Conservation (phyloP, 2,797 vertebrate genomes). For the Rhinatrema bivittatum region DNA sequence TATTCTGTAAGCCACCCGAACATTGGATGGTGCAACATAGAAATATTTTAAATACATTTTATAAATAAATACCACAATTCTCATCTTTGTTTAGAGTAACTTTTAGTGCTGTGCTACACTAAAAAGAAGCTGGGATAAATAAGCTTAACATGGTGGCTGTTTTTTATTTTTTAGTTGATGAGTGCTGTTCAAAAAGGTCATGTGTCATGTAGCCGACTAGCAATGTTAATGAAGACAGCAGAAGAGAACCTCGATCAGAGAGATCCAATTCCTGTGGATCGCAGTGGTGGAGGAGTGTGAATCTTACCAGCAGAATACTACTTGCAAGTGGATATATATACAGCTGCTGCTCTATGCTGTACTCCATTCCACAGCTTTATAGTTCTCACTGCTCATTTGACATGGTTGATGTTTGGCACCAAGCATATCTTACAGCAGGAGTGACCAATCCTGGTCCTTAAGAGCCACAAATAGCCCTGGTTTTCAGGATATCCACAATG, state of each 20-base stretch:
- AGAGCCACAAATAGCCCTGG: too few species aligned
- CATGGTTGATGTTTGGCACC: constrained; percentile 1
- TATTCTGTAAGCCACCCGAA: too few species aligned
- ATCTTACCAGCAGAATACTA: neutral
- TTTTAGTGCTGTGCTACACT: too few species aligned
- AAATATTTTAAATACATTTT: too few species aligned
- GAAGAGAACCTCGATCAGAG: constrained; percentile 80
- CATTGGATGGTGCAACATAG: too few species aligned
- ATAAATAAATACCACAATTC: too few species aligned
- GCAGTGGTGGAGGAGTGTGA: constrained; percentile 89
- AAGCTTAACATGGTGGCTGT: too few species aligned
- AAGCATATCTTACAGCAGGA: too few species aligned
- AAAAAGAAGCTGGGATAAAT: too few species aligned
- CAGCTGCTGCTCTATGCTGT: constrained; percentile 16
- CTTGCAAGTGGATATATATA: neutral
- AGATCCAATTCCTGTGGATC: constrained; percentile 78
- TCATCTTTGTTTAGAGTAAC: too few species aligned
- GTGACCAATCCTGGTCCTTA: too few species aligned
- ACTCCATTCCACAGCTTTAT: constrained; percentile 40
- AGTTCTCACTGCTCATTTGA: neutral
- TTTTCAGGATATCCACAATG: too few species aligned
- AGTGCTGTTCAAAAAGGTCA: constrained; percentile 90
- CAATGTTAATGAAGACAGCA: constrained; percentile 84
- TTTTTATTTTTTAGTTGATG: constrained; percentile 74
- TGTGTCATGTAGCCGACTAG: constrained; percentile 85